These are phyloP conservation scores for Bugula neritina DNA, from an alignment of 2,888 invertebrate genomes.

Conservation along the genomic window DNA sequence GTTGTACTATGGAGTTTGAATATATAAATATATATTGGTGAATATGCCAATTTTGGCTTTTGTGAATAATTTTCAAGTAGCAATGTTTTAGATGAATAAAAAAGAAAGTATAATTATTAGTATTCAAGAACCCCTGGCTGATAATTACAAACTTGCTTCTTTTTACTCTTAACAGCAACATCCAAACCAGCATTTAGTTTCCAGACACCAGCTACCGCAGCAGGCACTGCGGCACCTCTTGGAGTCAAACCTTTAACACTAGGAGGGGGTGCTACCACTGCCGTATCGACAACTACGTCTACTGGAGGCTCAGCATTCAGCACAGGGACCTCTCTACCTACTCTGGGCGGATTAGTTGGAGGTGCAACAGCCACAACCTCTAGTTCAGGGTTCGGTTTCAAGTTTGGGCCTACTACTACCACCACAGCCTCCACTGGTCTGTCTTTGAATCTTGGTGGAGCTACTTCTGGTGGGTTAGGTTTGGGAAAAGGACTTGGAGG, in stretches of 20 bases:
- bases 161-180: too few relatives aligned
- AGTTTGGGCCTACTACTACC: slow-evolving; percentile 32
- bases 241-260: neutral
- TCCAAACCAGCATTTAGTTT: neutral
- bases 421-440: slow-evolving; percentile 28
- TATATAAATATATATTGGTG: too few relatives aligned
- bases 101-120: too few relatives aligned
- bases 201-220: neutral
- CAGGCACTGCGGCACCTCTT: neutral
- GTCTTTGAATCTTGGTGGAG: slow-evolving; percentile 28
- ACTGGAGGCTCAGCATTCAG: slow-evolving; percentile 13
- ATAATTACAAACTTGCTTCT: too few relatives aligned
- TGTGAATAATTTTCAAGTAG: too few relatives aligned
- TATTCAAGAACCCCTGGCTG: too few relatives aligned
- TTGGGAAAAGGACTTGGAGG: neutral
- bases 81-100: too few relatives aligned
- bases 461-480: slow-evolving; percentile 25
- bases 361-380: neutral
- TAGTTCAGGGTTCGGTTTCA: slow-evolving; percentile 26
- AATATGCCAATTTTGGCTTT: too few relatives aligned
- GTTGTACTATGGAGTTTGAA: too few relatives aligned
- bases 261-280: neutral
- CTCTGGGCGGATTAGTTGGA: neutral
- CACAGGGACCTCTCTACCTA: neutral
- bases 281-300: neutral